Percentiles rank a stretch among this genome's conserved stretches.
phyloP scores from a whole-genome alignment of 2,888 invertebrate species.

The Lasioglossum oenotherae region DNA sequence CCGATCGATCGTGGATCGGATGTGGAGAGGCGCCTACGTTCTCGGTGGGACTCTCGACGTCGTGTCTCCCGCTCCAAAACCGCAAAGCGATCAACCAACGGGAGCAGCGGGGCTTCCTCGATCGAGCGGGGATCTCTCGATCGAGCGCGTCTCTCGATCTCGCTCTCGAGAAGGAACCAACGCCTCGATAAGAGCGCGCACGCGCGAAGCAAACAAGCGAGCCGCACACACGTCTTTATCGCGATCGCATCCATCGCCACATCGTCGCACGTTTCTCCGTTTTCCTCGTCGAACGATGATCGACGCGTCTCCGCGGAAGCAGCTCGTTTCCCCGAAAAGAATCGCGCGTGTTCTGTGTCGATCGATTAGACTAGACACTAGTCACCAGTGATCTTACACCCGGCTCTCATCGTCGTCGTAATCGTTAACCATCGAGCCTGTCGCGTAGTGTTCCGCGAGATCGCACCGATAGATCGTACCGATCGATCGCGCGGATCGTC shows the following conservation, averaged over 20 bases:
- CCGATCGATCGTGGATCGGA: conserved; percentile 1
- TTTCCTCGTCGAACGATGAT: conserved; percentile 13
- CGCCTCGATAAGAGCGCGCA: conserved; percentile 21
- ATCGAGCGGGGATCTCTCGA: not conserved
- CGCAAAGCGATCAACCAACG: not conserved
- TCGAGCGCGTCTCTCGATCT: not conserved
- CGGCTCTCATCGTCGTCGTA: not conserved
- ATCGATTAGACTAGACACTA: not conserved
- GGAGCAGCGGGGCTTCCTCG: not conserved
- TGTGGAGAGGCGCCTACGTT: not conserved
- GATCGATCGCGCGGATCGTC: not conserved
- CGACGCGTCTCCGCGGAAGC: not conserved
- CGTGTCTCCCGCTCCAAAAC: not conserved
- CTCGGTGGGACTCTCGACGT: not conserved
- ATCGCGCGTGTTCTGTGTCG: not conserved
- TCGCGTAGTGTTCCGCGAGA: no score
- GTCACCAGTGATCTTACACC: not conserved
- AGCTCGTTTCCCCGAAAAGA: not conserved
- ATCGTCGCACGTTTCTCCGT: conserved; percentile 2
- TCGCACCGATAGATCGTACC: no score
- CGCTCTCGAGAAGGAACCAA: conserved; percentile 23
- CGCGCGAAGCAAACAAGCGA: not conserved
- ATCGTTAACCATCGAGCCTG: no score
- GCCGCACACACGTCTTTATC: conserved; percentile 43
- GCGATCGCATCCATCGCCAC: conserved; percentile 16